Base-by-base conservation (phyloP, 2,797 vertebrate genomes). In the Poecilia velifera region DNA sequence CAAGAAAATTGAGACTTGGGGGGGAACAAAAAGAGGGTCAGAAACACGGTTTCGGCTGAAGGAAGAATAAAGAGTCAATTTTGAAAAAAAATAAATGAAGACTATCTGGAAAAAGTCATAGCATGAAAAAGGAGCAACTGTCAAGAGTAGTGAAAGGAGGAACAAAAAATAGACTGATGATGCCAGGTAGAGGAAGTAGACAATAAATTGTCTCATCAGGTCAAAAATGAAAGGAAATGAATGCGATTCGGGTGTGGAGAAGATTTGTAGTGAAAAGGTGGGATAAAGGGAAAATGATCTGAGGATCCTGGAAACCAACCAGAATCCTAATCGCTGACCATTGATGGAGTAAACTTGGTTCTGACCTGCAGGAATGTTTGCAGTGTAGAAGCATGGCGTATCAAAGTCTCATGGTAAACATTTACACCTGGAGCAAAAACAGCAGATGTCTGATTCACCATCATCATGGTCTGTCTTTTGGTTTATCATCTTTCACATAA, bases 391-490 rank as follows among this genome's bases (percentile, higher is more conserved):
- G 53, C 43, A 3, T 46, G 46, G 84, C 87, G 84, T 92, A 90
- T 93, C 84, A 87, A 88, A 90, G 79, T 77, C 49, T 83, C 45
- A 88, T 88, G 45, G 22, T 87, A 90, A 92, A 93, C 85, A 89
- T 91, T 91, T 86, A 82, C 87, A 90, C 74, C 57, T 34, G 85
- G 78, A 84, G 84, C 79, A 84, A 76, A 87, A 89, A 90, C 76
- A 85, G 59, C 89, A 82, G 84, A 77, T 83, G 84, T 90, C 77
- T 89, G 90, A 93, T 90, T 85, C 66, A 86, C 86, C 80, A 76
- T 6, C 86, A 85, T 49, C 80, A 88, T 73, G 47, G 72, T 72
- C 76, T 84, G 22, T 79, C 82, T 86, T 80, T 82, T 87, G 53
- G 72, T 77, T 92, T 91, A 90, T 91, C 90, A 81, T 89, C 68